These are phyloP conservation scores for Nesogale talazaci DNA, from an alignment of 2,113 vertebrate genomes.

Conservation along the genomic window DNA sequence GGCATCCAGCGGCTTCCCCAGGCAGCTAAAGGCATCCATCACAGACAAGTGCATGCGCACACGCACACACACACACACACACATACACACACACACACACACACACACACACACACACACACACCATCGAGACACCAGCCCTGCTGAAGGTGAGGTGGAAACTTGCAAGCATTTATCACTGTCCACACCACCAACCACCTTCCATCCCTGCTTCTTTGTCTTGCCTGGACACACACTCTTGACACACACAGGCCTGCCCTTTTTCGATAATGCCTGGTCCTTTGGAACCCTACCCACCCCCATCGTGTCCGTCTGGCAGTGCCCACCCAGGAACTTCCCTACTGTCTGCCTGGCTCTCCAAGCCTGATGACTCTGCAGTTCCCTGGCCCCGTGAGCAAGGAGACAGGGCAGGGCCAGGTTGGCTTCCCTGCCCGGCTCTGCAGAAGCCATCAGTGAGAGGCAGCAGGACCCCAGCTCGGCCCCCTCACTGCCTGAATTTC, in stretches of 20 bases:
- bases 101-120: too few species aligned
- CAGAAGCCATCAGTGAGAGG: neutral
- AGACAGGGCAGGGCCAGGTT: neutral
- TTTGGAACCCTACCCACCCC: neutral
- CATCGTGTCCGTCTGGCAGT: neutral
- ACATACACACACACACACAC: too few species aligned
- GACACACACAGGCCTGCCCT: neutral
- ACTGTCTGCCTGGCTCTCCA: neutral
- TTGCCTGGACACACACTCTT: neutral
- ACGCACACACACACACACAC: too few species aligned
- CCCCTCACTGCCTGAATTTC: neutral
- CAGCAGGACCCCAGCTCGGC: too few species aligned
- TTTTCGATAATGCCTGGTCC: neutral
- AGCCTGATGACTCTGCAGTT: neutral
- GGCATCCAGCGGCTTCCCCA: neutral
- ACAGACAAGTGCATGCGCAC: neutral
- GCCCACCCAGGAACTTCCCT: neutral
- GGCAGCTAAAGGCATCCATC: neutral
- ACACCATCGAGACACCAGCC: neutral
- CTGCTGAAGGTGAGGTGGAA: neutral
- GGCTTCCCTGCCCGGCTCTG: neutral
- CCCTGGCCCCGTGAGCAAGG: neutral
- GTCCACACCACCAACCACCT: neutral
- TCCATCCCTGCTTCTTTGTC: neutral
- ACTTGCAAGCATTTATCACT: fast-evolving